Base-by-base conservation (phyloP, 2,888 invertebrate species). In the Trachelus stipa region DNA sequence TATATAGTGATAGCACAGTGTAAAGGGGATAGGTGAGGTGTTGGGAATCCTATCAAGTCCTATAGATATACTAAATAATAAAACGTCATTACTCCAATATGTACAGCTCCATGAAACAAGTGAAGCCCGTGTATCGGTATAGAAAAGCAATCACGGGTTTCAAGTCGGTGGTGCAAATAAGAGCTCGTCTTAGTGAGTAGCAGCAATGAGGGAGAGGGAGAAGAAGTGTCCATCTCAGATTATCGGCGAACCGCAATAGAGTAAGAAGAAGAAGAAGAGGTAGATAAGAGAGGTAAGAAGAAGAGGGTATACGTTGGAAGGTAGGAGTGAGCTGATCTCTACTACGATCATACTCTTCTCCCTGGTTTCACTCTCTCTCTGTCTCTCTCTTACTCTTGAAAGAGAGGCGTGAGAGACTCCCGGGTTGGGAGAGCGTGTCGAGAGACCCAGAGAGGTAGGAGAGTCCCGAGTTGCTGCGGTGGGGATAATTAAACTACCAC, bases 401-500 rank as follows among this genome's bases (percentile, higher is more conserved):
- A 56, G 56, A 56, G 56, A 56, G 56, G 56, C 56, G 56, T 56
- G 56, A 56, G 56, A 56, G 56, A 56, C 56, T 56, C 56, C 56
- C 23, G 71, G 74, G 34, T 73, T 73, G 75, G 78, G 75, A 40
- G 79, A 31, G 31, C 40, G 73, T 15, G 56, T 56, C 23, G 78
- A 75, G 77, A 75, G 76, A 34, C 73, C 34, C 30, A 31, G 69
- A 73, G 71, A 56, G 23, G 56, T 56, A 56, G 56, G 56, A 56
- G 56, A 56, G 56, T 56, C 56, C 56, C 1, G 23, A 23, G 56
- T 56, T 56, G 23, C 69, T 80, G 75, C 69, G 79, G 85, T 80
- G 85, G 90, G 91, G 90, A 88, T 90, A 90, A 90, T 90, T 88
- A 88, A 86, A 88, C 89, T 82, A 85, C 86, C 87, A 85, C 88